Conservation (phyloP, 2,113 vertebrate genomes). For the Sinosuthora webbiana region DNA sequence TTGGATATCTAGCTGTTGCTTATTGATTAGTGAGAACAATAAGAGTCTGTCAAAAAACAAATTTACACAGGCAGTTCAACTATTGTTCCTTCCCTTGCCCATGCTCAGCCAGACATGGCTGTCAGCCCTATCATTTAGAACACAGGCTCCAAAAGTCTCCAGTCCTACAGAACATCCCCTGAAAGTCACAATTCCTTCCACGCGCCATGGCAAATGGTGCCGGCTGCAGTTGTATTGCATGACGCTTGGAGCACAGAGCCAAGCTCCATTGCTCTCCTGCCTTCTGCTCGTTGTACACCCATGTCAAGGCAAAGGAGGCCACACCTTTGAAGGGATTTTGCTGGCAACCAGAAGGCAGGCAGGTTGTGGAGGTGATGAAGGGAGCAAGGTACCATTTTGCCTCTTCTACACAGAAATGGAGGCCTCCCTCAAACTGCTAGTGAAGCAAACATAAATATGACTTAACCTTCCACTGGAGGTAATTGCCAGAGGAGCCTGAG, state of each 20-base stretch:
- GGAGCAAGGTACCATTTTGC: neutral
- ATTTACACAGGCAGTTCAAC: neutral
- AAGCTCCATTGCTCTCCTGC: neutral
- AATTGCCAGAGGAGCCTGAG: neutral
- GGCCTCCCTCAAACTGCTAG: neutral
- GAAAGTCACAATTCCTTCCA: neutral
- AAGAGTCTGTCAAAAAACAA: neutral
- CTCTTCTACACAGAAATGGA: neutral
- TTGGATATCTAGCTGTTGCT: neutral
- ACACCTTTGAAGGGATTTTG: neutral
- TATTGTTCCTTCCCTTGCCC: neutral
- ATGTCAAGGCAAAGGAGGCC: neutral
- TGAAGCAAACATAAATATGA: neutral
- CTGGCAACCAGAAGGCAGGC: neutral
- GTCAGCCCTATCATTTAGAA: neutral
- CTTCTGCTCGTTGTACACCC: neutral
- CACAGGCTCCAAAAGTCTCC: neutral
- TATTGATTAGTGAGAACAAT: neutral
- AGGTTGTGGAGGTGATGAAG: neutral
- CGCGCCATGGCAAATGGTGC: neutral
- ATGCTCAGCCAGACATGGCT: neutral
- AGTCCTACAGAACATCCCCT: neutral
- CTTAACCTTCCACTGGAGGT: neutral
- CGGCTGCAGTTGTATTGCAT: rapidly evolving
- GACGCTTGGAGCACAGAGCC: neutral